Conservation (phyloP, 2,888 invertebrate genomes). For the Dicyrtoma fusca region DNA sequence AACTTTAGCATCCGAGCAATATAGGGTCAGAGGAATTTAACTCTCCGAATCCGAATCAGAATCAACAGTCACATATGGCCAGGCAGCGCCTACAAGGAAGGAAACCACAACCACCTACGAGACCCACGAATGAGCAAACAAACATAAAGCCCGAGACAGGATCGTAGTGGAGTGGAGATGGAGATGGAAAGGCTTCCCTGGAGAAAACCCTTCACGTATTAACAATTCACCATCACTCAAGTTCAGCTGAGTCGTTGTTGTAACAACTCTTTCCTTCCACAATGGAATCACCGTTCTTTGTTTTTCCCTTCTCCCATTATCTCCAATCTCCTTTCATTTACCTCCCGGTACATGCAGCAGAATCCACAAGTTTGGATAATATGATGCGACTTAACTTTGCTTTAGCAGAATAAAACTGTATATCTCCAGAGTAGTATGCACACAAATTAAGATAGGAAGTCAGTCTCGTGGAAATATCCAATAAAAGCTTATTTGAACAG, state of each 20-base stretch:
- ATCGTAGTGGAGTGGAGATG: not conserved
- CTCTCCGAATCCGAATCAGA: too few relatives aligned
- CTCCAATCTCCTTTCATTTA: constrained; percentile 1
- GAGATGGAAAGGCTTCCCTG: constrained; percentile 5
- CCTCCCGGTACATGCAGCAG: not conserved
- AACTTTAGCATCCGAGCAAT: too few relatives aligned
- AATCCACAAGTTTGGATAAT: too few relatives aligned
- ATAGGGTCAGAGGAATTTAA: too few relatives aligned
- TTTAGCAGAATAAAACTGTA: too few relatives aligned
- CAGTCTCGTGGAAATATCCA: too few relatives aligned
- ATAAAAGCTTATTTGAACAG: too few relatives aligned
- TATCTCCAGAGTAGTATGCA: too few relatives aligned
- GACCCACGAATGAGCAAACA: not conserved
- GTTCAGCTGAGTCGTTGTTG: not conserved
- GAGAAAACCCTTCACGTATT: constrained; percentile 16
- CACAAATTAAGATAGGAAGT: too few relatives aligned
- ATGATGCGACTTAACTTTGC: too few relatives aligned
- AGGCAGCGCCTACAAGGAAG: too few relatives aligned
- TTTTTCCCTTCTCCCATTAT: constrained; percentile 4
- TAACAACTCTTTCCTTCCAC: not conserved
- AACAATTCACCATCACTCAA: constrained; percentile 32
- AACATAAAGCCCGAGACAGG: not conserved
- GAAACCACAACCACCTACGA: not conserved
- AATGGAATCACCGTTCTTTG: constrained; percentile 13
- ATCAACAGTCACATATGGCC: too few relatives aligned